phyloP scores from a whole-genome alignment of 2,113 vertebrate genomes.

The Trogon surrucura region DNA sequence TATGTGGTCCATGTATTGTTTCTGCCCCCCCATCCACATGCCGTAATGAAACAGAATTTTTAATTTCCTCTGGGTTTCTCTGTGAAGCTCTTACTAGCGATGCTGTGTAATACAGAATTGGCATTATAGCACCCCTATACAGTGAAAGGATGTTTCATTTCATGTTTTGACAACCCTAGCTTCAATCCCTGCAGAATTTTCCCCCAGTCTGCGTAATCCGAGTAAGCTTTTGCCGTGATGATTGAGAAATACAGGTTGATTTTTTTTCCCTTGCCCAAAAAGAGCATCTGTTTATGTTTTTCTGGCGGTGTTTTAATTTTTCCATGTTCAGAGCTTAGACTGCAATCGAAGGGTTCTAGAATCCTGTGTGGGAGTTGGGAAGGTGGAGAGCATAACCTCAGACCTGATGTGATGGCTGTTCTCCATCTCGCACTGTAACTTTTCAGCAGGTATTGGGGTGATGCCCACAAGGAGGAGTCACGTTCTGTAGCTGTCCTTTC shows the following conservation, averaged over 20 bases:
- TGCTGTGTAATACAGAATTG: not conserved
- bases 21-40: not conserved
- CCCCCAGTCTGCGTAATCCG: not conserved
- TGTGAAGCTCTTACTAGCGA: not conserved
- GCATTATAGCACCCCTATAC: not conserved
- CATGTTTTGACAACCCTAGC: not conserved
- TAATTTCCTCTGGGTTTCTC: not conserved
- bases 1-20: not conserved
- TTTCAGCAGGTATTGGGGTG: not conserved
- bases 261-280: not conserved
- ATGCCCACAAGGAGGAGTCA: not conserved
- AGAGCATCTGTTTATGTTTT: not conserved
- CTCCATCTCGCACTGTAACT: not conserved
- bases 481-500: not conserved
- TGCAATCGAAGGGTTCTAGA: not conserved
- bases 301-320: not conserved
- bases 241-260: not conserved
- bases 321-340: not conserved
- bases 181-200: not conserved
- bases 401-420: not conserved
- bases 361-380: rapidly evolving
- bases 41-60: not conserved
- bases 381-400: not conserved
- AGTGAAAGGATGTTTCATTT: not conserved
- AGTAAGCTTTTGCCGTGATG: not conserved